phyloP scores from a whole-genome alignment of 1,140 invertebrate genomes.

The Atta texana region DNA sequence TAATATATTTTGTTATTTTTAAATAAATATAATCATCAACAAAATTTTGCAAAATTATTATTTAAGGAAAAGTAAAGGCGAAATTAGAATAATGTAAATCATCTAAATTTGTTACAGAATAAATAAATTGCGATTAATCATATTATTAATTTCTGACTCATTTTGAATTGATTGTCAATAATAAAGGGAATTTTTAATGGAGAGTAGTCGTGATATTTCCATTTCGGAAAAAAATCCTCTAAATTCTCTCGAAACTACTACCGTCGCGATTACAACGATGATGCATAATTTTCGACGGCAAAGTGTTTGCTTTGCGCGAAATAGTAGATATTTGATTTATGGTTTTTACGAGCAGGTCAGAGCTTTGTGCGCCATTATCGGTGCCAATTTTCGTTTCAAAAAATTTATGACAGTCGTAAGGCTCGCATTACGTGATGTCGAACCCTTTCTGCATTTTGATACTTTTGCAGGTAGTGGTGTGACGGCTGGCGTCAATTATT shows the following conservation, averaged over 20 bases:
- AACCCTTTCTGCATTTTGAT: slow-evolving; percentile 53
- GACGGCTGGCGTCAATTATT: slow-evolving; percentile 40
- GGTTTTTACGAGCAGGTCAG: slow-evolving; percentile 47
- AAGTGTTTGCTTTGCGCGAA: slow-evolving; percentile 55
- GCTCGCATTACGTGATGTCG: slow-evolving; percentile 54
- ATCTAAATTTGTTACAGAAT: background rate
- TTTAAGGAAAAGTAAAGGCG: background rate
- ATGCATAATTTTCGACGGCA: slow-evolving; percentile 24
- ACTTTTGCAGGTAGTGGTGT: slow-evolving; percentile 34
- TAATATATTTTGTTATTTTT: background rate
- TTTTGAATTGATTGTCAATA: background rate
- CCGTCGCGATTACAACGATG: slow-evolving; percentile 1
- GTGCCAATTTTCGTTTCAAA: slow-evolving; percentile 42
- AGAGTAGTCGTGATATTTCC: background rate
- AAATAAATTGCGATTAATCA: background rate
- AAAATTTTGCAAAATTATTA: background rate
- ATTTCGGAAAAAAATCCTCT: slow-evolving; percentile 3
- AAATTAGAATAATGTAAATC: background rate
- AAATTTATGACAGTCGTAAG: slow-evolving; percentile 56
- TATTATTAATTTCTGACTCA: background rate
- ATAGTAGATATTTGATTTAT: slow-evolving; percentile 64
- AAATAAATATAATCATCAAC: background rate
- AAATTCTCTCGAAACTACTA: background rate
- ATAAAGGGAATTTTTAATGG: background rate
- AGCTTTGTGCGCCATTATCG: slow-evolving; percentile 40